phyloP scores from a whole-genome alignment of 2,888 invertebrate species.

The Therioaphis trifolii region DNA sequence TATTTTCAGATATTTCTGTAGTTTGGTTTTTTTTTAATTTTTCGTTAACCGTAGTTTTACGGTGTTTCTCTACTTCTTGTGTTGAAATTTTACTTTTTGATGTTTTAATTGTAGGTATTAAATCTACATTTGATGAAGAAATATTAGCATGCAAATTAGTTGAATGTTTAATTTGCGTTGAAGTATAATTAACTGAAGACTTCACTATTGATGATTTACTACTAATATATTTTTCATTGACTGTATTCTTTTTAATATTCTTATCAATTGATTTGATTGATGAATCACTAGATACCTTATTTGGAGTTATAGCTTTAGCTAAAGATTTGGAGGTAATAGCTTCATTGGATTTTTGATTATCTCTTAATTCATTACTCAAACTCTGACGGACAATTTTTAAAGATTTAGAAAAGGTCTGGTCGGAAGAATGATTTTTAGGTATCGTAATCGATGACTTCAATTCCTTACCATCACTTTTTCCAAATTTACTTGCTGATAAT shows the following conservation, averaged over 20 bases:
- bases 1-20: neutral
- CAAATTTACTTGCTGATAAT: neutral
- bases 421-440: neutral
- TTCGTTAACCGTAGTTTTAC: slow-evolving; percentile 38
- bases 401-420: neutral
- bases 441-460: neutral
- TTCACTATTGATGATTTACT: neutral
- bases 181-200: neutral
- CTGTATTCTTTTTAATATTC: neutral
- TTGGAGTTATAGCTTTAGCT: neutral
- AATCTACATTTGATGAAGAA: neutral
- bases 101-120: neutral
- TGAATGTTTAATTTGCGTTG: neutral
- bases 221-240: neutral
- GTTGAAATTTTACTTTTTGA: neutral
- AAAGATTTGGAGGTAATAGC: neutral
- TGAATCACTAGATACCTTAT: slow-evolving; percentile 9
- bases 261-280: neutral
- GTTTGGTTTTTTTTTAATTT: slow-evolving; percentile 25
- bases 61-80: slow-evolving; percentile 32
- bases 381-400: neutral
- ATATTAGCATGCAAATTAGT: neutral
- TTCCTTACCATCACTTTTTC: neutral
- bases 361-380: neutral
- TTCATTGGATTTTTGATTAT: neutral